Conservation (phyloP, 2,888 invertebrate genomes). For the Leptopterna dolabrata region DNA sequence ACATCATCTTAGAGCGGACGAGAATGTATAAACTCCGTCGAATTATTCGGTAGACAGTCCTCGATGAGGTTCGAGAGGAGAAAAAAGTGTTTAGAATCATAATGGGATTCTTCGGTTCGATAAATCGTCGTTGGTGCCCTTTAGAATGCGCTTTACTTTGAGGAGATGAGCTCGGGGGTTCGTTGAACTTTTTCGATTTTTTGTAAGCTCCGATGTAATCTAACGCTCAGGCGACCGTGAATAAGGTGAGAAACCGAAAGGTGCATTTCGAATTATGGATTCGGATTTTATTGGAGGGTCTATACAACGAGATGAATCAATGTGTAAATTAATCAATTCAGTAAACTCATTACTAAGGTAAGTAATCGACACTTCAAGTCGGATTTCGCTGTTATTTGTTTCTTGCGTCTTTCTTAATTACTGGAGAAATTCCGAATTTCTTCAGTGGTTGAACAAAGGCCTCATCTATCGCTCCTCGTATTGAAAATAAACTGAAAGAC, state of each 20-base stretch:
- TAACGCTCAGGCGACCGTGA: background rate
- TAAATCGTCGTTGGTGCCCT: conserved; percentile 8
- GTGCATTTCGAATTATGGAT: background rate
- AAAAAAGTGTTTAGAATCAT: conserved; percentile 48
- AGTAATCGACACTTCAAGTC: too few relatives aligned
- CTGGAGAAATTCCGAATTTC: background rate
- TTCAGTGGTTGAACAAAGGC: too few relatives aligned
- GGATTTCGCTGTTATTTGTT: too few relatives aligned
- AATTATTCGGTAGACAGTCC: conserved; percentile 33
- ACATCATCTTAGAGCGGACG: conserved; percentile 16
- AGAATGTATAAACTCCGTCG: conserved; percentile 24
- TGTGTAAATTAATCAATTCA: too few relatives aligned
- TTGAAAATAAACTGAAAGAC: too few relatives aligned
- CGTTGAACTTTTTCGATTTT: conserved; percentile 12
- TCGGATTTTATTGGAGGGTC: background rate
- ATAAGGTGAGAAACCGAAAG: background rate
- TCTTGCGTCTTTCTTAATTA: too few relatives aligned
- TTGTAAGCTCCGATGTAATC: background rate
- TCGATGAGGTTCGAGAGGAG: background rate
- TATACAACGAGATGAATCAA: background rate
- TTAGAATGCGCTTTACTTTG: conserved; percentile 11
- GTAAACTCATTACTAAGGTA: too few relatives aligned
- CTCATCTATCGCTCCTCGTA: too few relatives aligned
- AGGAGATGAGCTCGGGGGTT: conserved; percentile 2
- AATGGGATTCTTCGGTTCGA: conserved; percentile 45